Percentiles rank a stretch among this genome's conserved stretches.
Evolutionary conservation across 2,113 vertebrate genomes (phyloP).

Genomic region (Melanocharis versteri): DNA sequence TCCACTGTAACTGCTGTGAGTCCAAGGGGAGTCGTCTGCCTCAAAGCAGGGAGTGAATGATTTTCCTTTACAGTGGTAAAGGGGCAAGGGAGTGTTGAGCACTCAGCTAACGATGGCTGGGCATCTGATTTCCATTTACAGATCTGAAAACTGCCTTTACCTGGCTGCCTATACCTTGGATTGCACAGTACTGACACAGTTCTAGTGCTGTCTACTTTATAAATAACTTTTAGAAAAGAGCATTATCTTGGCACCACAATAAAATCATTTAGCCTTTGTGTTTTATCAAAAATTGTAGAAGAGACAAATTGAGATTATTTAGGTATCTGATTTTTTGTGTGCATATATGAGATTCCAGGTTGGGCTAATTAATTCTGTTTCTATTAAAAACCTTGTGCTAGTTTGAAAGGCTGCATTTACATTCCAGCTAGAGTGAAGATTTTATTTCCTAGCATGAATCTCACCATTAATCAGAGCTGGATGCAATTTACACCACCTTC

Average conservation of each 20-base stretch:
- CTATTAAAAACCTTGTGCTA: not conserved
- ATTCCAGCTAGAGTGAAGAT: not conserved
- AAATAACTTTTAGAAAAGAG: not conserved
- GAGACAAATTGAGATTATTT: not conserved
- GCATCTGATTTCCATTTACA: not conserved
- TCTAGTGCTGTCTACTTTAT: not conserved
- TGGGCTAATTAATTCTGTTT: not conserved
- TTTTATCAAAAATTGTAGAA: not conserved
- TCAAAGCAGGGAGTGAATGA: not conserved
- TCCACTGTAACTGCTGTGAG: not conserved
- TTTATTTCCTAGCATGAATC: slow-evolving; percentile 32
- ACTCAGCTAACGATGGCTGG: not conserved
- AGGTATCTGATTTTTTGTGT: not conserved
- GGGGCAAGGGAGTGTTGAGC: not conserved
- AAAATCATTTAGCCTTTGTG: not conserved
- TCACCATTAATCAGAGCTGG: slow-evolving; percentile 36
- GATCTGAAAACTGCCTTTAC: not conserved
- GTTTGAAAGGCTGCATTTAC: slow-evolving; percentile 10
- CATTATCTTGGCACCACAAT: not conserved
- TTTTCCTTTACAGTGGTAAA: not conserved
- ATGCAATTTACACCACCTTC: slow-evolving; percentile 38
- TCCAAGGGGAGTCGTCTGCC: not conserved
- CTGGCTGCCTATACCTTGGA: not conserved
- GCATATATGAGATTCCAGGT: not conserved
- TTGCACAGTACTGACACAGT: not conserved